Evolutionary conservation across 1,140 invertebrate genomes (phyloP).

Genomic region (Eupeodes corollae): DNA sequence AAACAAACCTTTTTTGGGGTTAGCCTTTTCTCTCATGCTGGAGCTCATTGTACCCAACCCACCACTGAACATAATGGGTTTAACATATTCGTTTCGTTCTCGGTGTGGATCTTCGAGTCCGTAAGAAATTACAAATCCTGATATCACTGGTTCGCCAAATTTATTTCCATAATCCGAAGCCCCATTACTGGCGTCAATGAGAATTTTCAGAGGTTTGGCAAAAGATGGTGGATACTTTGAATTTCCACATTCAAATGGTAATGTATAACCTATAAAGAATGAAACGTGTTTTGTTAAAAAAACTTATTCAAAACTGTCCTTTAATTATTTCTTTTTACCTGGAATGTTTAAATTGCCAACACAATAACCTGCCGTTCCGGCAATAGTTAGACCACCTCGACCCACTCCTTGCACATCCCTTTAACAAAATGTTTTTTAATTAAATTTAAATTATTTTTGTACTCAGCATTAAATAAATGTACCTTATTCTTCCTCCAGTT

Average conservation of each 20-base stretch:
- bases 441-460: neutral
- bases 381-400: slow-evolving; percentile 81
- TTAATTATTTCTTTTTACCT: slow-evolving; percentile 42
- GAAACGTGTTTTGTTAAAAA: neutral
- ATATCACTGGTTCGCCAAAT: slow-evolving; percentile 91
- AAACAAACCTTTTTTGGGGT: slow-evolving; percentile 16
- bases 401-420: slow-evolving; percentile 91
- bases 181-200: slow-evolving; percentile 93
- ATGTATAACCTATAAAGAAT: slow-evolving; percentile 46
- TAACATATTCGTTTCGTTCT: slow-evolving; percentile 83
- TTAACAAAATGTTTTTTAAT: neutral
- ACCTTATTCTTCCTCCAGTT: slow-evolving; percentile 76
- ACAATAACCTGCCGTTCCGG: slow-evolving; percentile 91
- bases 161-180: slow-evolving; percentile 99
- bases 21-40: slow-evolving; percentile 18
- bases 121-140: slow-evolving; percentile 85
- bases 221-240: slow-evolving; percentile 79
- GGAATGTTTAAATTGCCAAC: slow-evolving; percentile 87
- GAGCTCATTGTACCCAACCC: slow-evolving; percentile 74
- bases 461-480: neutral
- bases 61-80: slow-evolving; percentile 98
- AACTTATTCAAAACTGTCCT: neutral
- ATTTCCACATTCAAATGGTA: slow-evolving; percentile 77
- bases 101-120: slow-evolving; percentile 56
- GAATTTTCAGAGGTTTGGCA: slow-evolving; percentile 73